Evolutionary conservation across 2,888 invertebrate genomes (phyloP).

Genomic region (Matsumyia berberina): DNA sequence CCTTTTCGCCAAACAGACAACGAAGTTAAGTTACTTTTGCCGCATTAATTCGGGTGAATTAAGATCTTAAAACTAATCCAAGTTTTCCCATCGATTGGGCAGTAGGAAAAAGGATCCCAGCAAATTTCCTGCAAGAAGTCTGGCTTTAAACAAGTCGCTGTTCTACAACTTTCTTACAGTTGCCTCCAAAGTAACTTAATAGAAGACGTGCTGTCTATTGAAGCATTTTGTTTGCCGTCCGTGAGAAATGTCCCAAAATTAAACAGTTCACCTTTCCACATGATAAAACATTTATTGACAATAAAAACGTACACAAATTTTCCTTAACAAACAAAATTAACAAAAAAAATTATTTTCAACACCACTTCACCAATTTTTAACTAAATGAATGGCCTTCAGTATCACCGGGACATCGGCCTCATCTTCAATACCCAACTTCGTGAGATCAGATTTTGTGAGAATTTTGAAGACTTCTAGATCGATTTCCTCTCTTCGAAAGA

Average conservation of each 20-base stretch:
- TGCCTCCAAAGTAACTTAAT: no score
- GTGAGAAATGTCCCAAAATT: background rate
- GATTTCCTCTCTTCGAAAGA: slow-evolving; percentile 64
- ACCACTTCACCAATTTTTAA: slow-evolving; percentile 25
- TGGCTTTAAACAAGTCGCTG: no score
- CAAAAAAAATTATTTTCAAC: background rate
- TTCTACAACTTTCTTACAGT: no score
- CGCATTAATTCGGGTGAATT: no score
- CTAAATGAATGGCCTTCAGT: slow-evolving; percentile 30
- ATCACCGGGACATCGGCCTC: slow-evolving; percentile 50
- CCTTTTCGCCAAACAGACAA: no score
- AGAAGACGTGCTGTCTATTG: no score
- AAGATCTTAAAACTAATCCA: no score
- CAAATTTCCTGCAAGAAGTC: no score
- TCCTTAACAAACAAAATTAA: background rate
- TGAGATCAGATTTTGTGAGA: slow-evolving; percentile 56
- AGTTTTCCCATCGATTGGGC: no score
- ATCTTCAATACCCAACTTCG: slow-evolving; percentile 43
- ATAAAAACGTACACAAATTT: background rate
- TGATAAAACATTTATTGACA: slow-evolving; percentile 30
- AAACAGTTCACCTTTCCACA: background rate
- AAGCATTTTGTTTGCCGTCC: no score
- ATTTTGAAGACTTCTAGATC: slow-evolving; percentile 66
- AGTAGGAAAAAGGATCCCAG: no score
- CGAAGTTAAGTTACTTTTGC: no score